Evolutionary conservation across 2,113 vertebrate genomes (phyloP).

Genomic region (Microtus oregoni): DNA sequence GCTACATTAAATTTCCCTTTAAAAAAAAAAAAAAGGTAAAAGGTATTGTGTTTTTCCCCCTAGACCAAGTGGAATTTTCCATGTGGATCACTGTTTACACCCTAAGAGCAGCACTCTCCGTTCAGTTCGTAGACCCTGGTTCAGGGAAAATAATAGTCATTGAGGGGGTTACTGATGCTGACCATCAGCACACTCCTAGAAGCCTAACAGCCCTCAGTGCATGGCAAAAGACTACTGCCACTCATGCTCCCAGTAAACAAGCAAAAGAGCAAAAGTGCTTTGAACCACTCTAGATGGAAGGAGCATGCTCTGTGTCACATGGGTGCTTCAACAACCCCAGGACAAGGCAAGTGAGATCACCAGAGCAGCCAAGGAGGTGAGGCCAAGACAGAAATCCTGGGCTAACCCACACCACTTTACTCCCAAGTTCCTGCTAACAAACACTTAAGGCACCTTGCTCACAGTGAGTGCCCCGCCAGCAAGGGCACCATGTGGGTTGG

Average conservation of each 20-base stretch:
- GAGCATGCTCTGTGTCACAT: background rate
- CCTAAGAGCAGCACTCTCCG: background rate
- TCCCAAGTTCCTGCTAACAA: background rate
- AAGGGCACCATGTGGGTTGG: background rate
- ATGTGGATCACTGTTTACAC: background rate
- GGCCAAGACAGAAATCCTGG: background rate
- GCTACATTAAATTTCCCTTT: background rate
- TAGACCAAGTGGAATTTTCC: background rate
- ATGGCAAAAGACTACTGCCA: background rate
- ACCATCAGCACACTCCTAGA: background rate
- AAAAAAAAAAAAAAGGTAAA: background rate
- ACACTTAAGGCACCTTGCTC: background rate
- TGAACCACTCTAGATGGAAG: background rate
- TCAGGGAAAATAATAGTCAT: background rate
- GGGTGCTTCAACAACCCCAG: background rate
- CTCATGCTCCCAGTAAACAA: background rate
- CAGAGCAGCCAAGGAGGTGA: background rate
- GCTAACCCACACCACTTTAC: background rate
- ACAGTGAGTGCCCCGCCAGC: background rate
- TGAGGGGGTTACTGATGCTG: background rate
- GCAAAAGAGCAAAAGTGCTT: background rate
- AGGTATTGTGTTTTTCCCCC: background rate
- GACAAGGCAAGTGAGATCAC: too few species aligned
- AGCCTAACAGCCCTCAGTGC: background rate
- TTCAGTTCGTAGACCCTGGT: background rate